Conservation (phyloP, 1,140 invertebrate genomes). For the Charaxes varanes region DNA sequence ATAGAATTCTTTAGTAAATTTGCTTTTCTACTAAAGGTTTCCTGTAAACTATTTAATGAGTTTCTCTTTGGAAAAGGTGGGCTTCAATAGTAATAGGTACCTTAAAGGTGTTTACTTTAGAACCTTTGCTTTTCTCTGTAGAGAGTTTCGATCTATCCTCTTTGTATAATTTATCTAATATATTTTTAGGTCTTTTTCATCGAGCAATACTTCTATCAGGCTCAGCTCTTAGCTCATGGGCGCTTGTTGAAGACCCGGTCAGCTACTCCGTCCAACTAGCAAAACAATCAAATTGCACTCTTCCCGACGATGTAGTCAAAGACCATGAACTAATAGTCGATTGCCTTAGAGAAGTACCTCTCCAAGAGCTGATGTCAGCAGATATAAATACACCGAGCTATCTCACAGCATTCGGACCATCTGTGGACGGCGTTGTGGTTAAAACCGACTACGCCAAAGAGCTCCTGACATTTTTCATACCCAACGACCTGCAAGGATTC, state of each 20-base stretch:
- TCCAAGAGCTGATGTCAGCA: slow-evolving; percentile 85
- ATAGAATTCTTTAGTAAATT: no score
- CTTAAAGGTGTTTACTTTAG: no score
- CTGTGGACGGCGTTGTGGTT: slow-evolving; percentile 90
- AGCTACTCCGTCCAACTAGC: slow-evolving; percentile 90
- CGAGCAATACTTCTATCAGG: slow-evolving; percentile 93
- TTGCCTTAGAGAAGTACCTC: slow-evolving; percentile 84
- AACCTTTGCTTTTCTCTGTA: no score
- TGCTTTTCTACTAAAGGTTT: no score
- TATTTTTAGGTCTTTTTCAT: slow-evolving; percentile 86
- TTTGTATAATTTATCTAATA: neutral
- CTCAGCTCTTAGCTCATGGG: slow-evolving; percentile 95
- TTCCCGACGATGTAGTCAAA: slow-evolving; percentile 84
- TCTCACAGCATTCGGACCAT: slow-evolving; percentile 88
- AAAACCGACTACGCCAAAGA: slow-evolving; percentile 86
- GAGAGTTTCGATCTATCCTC: no score
- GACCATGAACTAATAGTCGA: slow-evolving; percentile 88
- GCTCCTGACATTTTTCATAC: slow-evolving; percentile 75
- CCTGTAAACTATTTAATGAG: no score
- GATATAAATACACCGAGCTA: slow-evolving; percentile 89
- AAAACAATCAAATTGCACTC: slow-evolving; percentile 88
- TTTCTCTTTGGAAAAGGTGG: no score
- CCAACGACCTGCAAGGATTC: slow-evolving; percentile 41
- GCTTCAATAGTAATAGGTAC: no score
- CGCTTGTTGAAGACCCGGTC: slow-evolving; percentile 91